Percentiles rank a stretch among this genome's conserved stretches.
These are phyloP conservation scores for Brachypalpus laphriformis DNA, from an alignment of 2,888 invertebrate species.

Conservation along the genomic window DNA sequence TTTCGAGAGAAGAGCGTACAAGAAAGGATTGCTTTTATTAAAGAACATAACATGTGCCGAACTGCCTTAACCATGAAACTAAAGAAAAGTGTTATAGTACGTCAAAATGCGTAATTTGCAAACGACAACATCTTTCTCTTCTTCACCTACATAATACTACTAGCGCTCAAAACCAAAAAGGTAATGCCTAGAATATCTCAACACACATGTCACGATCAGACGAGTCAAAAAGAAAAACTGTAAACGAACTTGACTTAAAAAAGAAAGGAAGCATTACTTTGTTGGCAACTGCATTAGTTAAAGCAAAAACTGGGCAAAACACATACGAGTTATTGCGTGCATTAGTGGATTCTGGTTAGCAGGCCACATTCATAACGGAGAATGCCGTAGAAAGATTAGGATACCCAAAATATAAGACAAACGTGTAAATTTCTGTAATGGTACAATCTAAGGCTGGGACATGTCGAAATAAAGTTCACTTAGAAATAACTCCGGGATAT, in stretches of 20 bases:
- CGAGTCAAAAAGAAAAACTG: background rate
- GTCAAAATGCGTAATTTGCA: background rate
- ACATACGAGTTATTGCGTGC: background rate
- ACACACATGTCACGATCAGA: background rate
- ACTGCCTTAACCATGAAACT: background rate
- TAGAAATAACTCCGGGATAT: background rate
- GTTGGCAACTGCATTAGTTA: background rate
- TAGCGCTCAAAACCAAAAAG: background rate
- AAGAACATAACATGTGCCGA: background rate
- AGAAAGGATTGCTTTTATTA: background rate
- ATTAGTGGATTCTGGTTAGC: background rate
- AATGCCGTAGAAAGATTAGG: background rate
- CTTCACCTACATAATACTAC: background rate
- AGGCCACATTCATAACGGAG: background rate
- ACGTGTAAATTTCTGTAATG: background rate
- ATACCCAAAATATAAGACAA: background rate
- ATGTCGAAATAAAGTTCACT: background rate
- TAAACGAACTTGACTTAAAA: background rate
- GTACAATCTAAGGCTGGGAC: background rate
- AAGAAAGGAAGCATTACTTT: background rate
- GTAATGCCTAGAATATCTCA: background rate
- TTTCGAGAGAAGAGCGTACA: background rate
- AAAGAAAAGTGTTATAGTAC: background rate
- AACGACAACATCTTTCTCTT: background rate
- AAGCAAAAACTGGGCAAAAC: background rate